Percentiles rank a stretch among this genome's conserved stretches.
Conservation (phyloP, 2,113 vertebrate genomes). For the Oriolus oriolus region DNA sequence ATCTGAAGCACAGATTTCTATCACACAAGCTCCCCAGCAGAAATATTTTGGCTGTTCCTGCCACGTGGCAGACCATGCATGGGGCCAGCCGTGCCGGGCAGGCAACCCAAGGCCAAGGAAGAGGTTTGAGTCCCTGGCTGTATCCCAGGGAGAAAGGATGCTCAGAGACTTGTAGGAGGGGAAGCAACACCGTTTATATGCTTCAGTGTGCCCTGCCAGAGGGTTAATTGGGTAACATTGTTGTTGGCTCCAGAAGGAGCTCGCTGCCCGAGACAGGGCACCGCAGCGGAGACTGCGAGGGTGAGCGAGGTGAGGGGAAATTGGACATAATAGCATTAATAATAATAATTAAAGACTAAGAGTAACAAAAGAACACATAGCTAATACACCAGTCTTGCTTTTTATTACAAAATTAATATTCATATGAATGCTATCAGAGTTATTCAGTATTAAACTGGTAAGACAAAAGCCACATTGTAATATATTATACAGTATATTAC, state of each 20-base stretch:
- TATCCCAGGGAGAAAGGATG: not conserved
- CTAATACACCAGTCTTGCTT: constrained; percentile 52
- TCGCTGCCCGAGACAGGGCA: constrained; percentile 43
- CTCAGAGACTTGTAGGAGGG: not conserved
- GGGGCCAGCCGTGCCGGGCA: not conserved
- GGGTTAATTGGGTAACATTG: constrained; percentile 69
- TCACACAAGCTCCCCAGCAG: rapidly evolving
- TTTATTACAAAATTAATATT: constrained; percentile 42
- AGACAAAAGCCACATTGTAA: constrained; percentile 59
- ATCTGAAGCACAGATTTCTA: not conserved
- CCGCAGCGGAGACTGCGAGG: constrained; percentile 15
- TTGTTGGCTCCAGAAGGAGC: constrained; percentile 63
- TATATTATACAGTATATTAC: not conserved
- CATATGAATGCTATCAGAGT: constrained; percentile 44
- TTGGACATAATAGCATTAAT: constrained; percentile 49
- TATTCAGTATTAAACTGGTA: constrained; percentile 57
- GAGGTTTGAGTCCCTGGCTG: not conserved
- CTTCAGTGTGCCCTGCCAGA: constrained; percentile 39
- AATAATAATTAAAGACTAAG: constrained; percentile 53
- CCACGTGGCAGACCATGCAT: rapidly evolving
- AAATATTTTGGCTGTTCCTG: not conserved
- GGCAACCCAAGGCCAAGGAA: not conserved
- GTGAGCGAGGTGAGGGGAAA: constrained; percentile 59
- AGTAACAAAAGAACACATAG: constrained; percentile 47
- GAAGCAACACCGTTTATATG: constrained; percentile 30